Base-by-base conservation (phyloP, 2,113 vertebrate genomes). In the Tragulus kanchil region DNA sequence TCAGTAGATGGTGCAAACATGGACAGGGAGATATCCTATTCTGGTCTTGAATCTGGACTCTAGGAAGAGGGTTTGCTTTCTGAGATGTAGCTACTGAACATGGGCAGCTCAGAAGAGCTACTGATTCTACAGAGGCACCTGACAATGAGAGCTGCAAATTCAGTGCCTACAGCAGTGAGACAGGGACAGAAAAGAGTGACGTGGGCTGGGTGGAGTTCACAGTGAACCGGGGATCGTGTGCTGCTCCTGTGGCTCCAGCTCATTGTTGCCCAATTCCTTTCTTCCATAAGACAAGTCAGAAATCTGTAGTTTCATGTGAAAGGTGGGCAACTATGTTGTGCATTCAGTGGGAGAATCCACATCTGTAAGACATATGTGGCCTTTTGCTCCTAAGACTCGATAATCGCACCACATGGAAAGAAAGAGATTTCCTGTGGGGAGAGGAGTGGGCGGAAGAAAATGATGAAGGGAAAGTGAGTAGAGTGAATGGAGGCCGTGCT, bases 321-420 rank as follows among this genome's bases (percentile, higher is more conserved):
- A 75, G 83, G 8, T 81, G 42, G 58, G 26, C 42, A 93, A 69
- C 65, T 69, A 52, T 48, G n/a, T 54, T 89, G 59, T 48, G 25
- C 0, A 0, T 19, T 62, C 86, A 45, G 16, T 12, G 36, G 45
- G 54, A 23, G 19, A 13, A 45, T 11, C 36, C 69, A 83, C n/a
- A 36, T 36, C 36, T 36, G 36, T 36, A 36, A 36, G 36, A 36
- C 36, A 87, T 48, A 87, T 61, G 52, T 95, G 42, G 31, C 92
- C 83, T 92, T 96, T 78, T 91, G 52, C 62, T 87, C 15, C 58
- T 88, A 69, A 71, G 77, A 75, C 5, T 73, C 85, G 36, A 61
- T 45, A 28, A 52, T 58, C 52, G 88, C 19, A n/a, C 25, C 31
- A 42, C 50, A 83, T 59, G 31, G 26, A 87, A 73, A 77, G 48